phyloP scores from a whole-genome alignment of 35 echinoderm and acorn worm genomes.

The Apostichopus japonicus region DNA sequence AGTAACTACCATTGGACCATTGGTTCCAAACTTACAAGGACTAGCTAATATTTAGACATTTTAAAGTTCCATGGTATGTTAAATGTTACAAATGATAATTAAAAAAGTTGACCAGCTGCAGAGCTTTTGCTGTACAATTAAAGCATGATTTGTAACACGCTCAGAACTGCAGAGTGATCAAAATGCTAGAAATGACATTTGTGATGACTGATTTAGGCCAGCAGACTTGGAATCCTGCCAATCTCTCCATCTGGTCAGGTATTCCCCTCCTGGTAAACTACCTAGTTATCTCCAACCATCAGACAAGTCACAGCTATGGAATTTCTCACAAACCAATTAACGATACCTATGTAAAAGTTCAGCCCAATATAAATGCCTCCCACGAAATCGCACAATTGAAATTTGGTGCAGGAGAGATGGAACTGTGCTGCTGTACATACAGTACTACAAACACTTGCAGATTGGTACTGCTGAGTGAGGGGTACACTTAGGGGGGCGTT shows the following conservation, averaged over 20 bases:
- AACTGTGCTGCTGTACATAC: neutral
- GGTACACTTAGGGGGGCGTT: no score
- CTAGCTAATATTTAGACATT: no score
- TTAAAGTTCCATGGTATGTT: no score
- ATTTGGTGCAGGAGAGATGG: neutral
- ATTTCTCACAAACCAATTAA: constrained; percentile 48
- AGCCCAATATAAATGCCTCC: neutral
- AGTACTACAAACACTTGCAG: neutral
- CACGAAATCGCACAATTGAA: neutral
- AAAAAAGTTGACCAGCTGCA: no score
- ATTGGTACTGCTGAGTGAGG: neutral
- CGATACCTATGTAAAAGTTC: neutral
- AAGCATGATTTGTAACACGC: no score
- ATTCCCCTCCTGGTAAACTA: neutral
- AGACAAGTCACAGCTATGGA: constrained; percentile 42
- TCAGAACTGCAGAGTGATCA: no score
- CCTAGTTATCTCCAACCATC: neutral
- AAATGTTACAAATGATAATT: no score
- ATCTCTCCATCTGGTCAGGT: neutral
- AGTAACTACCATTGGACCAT: no score
- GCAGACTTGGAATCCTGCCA: neutral
- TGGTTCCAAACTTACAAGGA: no score
- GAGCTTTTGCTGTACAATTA: no score
- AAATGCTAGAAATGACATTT: neutral
- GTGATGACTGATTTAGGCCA: neutral